Evolutionary conservation across 1,140 invertebrate genomes (phyloP).

Genomic region (Bombus pyrosoma): DNA sequence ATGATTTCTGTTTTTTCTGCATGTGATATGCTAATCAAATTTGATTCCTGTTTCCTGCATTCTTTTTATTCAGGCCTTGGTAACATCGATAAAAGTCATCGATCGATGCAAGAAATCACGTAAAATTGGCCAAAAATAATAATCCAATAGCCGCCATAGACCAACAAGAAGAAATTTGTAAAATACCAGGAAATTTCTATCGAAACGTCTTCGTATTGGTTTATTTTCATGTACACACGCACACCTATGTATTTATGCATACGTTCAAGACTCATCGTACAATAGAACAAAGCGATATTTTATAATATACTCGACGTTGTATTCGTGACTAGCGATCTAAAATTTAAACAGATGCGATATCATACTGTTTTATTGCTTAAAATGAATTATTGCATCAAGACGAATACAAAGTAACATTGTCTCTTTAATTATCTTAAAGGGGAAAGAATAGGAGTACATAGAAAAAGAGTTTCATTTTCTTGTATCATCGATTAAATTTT

Average conservation of each 20-base stretch:
- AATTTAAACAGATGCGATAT: not conserved
- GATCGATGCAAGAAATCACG: rapidly evolving
- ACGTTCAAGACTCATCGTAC: not conserved
- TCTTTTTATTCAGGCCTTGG: conserved; percentile 26
- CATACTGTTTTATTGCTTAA: not conserved
- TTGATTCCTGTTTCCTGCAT: not conserved
- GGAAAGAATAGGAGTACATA: not conserved
- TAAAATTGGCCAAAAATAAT: not conserved
- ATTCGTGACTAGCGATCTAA: not conserved
- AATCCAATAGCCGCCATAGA: not conserved
- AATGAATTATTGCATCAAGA: not conserved
- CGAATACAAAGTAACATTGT: not conserved
- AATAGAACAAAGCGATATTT: not conserved
- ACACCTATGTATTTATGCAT: not conserved
- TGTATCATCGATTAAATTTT: not conserved
- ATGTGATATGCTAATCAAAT: not conserved
- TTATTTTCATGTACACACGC: not conserved
- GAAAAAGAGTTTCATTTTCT: not conserved
- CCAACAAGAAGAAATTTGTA: not conserved
- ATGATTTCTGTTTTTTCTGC: rapidly evolving
- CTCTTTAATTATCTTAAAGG: not conserved
- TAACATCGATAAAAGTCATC: not conserved
- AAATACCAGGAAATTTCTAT: not conserved
- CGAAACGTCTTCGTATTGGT: not conserved
- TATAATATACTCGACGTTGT: not conserved